phyloP scores from a whole-genome alignment of 64 coral and sea anemone species.

The Montipora sp. region DNA sequence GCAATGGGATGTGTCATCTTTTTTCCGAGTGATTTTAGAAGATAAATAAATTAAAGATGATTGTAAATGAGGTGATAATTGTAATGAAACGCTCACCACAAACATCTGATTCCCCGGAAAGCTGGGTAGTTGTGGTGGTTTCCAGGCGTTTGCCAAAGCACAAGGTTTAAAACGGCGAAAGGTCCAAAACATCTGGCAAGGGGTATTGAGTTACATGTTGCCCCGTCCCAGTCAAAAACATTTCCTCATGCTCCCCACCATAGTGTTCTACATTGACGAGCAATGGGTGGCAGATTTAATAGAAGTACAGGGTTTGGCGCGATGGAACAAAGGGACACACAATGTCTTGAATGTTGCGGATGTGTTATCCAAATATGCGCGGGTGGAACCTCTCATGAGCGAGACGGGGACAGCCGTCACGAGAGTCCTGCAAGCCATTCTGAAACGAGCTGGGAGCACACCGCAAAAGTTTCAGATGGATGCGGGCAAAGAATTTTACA shows the following conservation, averaged over 20 bases:
- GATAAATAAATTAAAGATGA: no score
- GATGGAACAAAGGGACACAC: not conserved
- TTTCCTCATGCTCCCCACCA: not conserved
- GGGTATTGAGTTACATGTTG: not conserved
- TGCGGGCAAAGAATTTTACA: no score
- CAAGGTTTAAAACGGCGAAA: not conserved
- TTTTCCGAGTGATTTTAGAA: no score
- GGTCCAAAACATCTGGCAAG: not conserved
- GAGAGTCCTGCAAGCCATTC: not conserved
- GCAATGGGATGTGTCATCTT: no score
- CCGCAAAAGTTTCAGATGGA: not conserved
- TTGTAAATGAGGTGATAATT: no score
- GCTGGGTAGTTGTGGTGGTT: slow-evolving; percentile 3
- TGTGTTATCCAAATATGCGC: not conserved
- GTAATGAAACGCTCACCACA: no score
- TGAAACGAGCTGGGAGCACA: not conserved
- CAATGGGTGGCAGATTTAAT: slow-evolving; percentile 30
- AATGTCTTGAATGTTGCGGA: not conserved
- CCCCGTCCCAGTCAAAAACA: not conserved
- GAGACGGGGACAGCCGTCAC: not conserved
- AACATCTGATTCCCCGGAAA: not conserved
- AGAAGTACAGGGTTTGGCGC: not conserved
- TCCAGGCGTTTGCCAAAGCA: not conserved
- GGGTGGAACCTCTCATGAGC: not conserved
- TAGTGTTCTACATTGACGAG: not conserved